Evolutionary conservation across 2,113 vertebrate species (phyloP).

Genomic region (Tupaia tana): DNA sequence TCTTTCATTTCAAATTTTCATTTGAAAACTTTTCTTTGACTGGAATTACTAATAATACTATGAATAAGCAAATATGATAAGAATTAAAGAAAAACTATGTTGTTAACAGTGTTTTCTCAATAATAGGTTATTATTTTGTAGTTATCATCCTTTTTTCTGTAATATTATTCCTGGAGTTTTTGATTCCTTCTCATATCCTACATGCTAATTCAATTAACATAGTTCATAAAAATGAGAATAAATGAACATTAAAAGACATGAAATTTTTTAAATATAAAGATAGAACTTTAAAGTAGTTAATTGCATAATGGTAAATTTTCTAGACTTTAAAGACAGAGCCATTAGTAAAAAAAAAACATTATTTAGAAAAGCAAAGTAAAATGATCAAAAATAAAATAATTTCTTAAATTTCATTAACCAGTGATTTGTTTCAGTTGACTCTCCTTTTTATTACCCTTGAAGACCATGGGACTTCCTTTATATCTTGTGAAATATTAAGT

Average conservation of each 20-base stretch:
- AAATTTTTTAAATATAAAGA: not conserved
- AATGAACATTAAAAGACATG: not conserved
- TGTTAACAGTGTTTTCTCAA: not conserved
- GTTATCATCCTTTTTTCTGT: not conserved
- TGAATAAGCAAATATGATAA: not conserved
- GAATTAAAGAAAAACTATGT: not conserved
- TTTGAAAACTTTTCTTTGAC: not conserved
- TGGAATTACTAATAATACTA: not conserved
- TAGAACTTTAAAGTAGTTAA: not conserved
- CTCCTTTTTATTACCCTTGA: not conserved
- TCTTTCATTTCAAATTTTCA: not conserved
- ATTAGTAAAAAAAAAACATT: not conserved
- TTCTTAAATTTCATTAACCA: not conserved
- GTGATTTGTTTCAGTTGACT: not conserved
- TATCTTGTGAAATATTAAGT: not conserved
- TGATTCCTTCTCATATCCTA: not conserved
- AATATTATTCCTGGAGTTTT: not conserved
- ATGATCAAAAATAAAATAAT: not conserved
- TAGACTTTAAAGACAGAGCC: not conserved
- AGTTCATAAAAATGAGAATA: not conserved
- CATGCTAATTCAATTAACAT: not conserved
- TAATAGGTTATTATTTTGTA: not conserved
- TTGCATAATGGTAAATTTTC: not conserved
- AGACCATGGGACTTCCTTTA: not conserved
- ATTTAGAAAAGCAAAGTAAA: not conserved